phyloP scores from a whole-genome alignment of 2,113 vertebrate species.

The Rhagologus leucostigma region DNA sequence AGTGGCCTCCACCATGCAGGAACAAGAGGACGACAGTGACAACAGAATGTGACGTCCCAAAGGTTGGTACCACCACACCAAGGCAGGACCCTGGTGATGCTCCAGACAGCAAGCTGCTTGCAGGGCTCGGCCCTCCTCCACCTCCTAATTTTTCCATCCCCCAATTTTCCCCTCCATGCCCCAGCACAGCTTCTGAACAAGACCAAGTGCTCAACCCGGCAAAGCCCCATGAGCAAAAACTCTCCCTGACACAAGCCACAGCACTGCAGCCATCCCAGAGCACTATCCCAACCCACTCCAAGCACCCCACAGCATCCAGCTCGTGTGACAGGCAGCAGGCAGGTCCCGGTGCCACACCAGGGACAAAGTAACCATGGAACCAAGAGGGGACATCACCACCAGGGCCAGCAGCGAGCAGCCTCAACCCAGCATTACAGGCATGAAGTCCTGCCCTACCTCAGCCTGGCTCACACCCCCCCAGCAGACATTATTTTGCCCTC shows the following conservation, averaged over 20 bases:
- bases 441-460: neutral
- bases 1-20: neutral
- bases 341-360: neutral
- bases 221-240: neutral
- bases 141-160: fast-evolving
- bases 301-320: neutral
- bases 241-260: neutral
- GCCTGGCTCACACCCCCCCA: neutral
- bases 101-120: fast-evolving
- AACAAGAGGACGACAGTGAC: neutral
- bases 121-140: neutral
- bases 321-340: neutral
- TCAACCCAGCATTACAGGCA: neutral
- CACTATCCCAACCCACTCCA: fast-evolving
- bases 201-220: neutral
- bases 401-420: neutral
- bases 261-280: neutral
- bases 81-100: neutral
- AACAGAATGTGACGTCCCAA: fast-evolving
- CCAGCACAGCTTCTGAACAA: neutral
- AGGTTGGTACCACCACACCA: fast-evolving
- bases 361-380: neutral
- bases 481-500: neutral
- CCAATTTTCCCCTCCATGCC: fast-evolving
- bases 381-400: neutral